Evolutionary conservation across 2,888 invertebrate genomes (phyloP).

Genomic region (Pyrgus malvae): DNA sequence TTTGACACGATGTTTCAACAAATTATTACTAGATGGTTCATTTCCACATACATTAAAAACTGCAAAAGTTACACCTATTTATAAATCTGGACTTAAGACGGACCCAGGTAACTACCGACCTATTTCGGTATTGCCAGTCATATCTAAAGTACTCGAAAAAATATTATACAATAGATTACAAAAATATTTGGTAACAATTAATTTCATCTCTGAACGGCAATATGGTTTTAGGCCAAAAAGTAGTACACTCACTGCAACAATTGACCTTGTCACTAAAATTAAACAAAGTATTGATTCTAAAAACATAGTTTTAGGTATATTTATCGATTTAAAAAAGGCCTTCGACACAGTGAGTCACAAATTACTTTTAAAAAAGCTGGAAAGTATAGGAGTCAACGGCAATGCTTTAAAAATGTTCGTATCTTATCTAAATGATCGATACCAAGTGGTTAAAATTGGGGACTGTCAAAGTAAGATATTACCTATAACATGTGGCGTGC

Average conservation of each 20-base stretch:
- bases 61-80: neutral
- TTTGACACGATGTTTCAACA: neutral
- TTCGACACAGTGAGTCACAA: slow-evolving; percentile 21
- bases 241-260: slow-evolving; percentile 11
- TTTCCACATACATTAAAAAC: neutral
- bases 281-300: neutral
- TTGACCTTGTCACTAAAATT: too few relatives aligned
- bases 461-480: slow-evolving; percentile 11
- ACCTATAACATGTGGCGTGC: slow-evolving; percentile 22
- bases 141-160: slow-evolving; percentile 29
- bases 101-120: slow-evolving; percentile 27
- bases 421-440: slow-evolving; percentile 21
- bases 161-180: slow-evolving; percentile 14
- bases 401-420: slow-evolving; percentile 1
- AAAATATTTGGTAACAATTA: slow-evolving; percentile 1
- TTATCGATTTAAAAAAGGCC: slow-evolving; percentile 28
- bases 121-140: slow-evolving; percentile 25
- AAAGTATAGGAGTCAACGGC: neutral
- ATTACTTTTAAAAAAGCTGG: neutral
- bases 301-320: slow-evolving; percentile 14
- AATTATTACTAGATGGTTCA: neutral
- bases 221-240: slow-evolving; percentile 22
- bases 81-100: neutral
- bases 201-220: slow-evolving; percentile 12
- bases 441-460: slow-evolving; percentile 23